Evolutionary conservation across 2,113 vertebrate genomes (phyloP).

Genomic region (Lagopus leucura): DNA sequence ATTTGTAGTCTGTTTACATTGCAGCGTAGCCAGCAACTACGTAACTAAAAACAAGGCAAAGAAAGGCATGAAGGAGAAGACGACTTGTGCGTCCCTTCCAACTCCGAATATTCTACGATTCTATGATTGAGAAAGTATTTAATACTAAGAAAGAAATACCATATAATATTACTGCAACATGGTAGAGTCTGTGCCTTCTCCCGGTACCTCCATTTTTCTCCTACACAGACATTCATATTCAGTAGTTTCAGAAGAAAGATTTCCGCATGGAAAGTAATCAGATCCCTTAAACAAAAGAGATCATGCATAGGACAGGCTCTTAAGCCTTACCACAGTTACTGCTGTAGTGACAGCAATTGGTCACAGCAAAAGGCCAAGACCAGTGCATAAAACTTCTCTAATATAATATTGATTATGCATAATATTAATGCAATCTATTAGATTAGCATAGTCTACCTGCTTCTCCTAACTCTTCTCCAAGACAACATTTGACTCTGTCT

Average conservation of each 20-base stretch:
- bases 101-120: no score
- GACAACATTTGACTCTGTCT: background rate
- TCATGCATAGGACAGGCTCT: background rate
- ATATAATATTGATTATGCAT: background rate
- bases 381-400: background rate
- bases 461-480: background rate
- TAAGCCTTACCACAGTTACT: background rate
- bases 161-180: background rate
- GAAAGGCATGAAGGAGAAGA: background rate
- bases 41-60: background rate
- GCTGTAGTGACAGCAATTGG: background rate
- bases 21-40: background rate
- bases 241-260: background rate
- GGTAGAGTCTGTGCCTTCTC: background rate
- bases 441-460: background rate
- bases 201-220: background rate
- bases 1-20: background rate
- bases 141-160: background rate
- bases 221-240: background rate
- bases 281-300: background rate
- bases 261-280: background rate
- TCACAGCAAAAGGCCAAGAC: background rate
- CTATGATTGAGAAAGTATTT: background rate
- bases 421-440: background rate
- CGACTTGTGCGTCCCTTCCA: background rate